A percentile compares a stretch with the other conserved stretches of the same genome.
Conservation (phyloP, 2,888 invertebrate genomes). For the Mesoligia furuncula region DNA sequence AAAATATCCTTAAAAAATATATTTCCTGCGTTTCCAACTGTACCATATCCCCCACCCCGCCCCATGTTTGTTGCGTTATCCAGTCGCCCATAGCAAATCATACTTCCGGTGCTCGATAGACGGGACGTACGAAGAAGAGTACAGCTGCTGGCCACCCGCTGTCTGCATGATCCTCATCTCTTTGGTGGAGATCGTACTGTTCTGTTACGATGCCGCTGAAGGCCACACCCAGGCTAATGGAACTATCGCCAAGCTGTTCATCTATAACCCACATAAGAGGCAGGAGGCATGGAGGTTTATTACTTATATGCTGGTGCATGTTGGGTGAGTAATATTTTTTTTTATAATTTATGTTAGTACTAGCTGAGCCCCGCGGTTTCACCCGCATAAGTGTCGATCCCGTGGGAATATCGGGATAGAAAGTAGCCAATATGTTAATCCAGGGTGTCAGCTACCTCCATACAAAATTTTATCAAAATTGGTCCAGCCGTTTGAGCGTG, state of each 20-base stretch:
- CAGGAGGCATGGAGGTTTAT: constrained; percentile 98
- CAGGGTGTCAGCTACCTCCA: too few species aligned
- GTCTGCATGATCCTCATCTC: constrained; percentile 97
- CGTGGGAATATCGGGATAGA: too few species aligned
- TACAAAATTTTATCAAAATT: too few species aligned
- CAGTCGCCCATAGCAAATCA: constrained; percentile 78
- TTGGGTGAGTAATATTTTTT: constrained; percentile 92
- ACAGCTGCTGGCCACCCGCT: constrained; percentile 97
- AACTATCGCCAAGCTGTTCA: constrained; percentile 94
- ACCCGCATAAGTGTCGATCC: too few species aligned
- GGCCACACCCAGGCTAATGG: constrained; percentile 91
- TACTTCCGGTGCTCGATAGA: constrained; percentile 89
- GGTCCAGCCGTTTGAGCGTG: too few species aligned
- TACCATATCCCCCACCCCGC: constrained; percentile 48
- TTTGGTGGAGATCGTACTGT: constrained; percentile 95
- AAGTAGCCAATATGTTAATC: too few species aligned
- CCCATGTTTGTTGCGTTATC: constrained; percentile 80
- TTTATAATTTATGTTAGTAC: not conserved
- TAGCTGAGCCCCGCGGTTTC: too few species aligned
- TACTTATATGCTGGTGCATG: constrained; percentile 99
- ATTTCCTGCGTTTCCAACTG: not conserved
- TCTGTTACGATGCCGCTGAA: constrained; percentile 89
- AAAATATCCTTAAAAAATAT: not conserved
- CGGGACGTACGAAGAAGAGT: constrained; percentile 97
- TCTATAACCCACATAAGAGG: constrained; percentile 96